Percentiles rank a stretch among this genome's conserved stretches.
phyloP scores from a whole-genome alignment of 2,797 vertebrate genomes.

The Sebastes paucispinis region DNA sequence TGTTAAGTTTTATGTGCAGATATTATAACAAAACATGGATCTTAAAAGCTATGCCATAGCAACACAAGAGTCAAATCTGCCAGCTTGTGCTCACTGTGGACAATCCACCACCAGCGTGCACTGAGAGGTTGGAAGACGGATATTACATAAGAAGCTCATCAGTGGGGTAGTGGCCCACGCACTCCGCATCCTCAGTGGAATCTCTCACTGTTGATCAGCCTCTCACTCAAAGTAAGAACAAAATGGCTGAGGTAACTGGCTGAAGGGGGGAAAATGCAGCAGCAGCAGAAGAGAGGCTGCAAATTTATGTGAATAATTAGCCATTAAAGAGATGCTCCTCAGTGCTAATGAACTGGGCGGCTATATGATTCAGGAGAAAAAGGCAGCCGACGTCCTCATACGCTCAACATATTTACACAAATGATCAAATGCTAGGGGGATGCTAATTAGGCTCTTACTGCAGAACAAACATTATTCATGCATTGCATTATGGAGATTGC shows the following conservation, averaged over 20 bases:
- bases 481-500: neutral
- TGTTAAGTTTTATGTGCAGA: neutral
- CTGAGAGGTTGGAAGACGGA: constrained; percentile 64
- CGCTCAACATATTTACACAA: constrained; percentile 17
- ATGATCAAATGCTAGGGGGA: constrained; percentile 20
- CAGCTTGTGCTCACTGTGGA: constrained; percentile 46
- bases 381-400: neutral
- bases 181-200: constrained; percentile 72
- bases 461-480: constrained; percentile 27
- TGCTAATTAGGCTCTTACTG: constrained; percentile 28
- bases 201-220: constrained; percentile 66
- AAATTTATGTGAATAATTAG: constrained; percentile 59
- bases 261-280: constrained; percentile 1
- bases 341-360: constrained; percentile 34
- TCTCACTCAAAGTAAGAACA: constrained; percentile 72
- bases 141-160: constrained; percentile 81
- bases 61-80: constrained; percentile 18
- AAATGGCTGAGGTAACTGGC: constrained; percentile 76
- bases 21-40: constrained; percentile 1
- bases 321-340: constrained; percentile 20
- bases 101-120: constrained; percentile 48
- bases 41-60: neutral
- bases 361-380: constrained; percentile 8
- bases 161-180: constrained; percentile 81
- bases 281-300: constrained; percentile 15